A percentile compares a stretch with the other conserved stretches of the same genome.
These are phyloP conservation scores for Campopleginae sp. DNA, from an alignment of 2,888 invertebrate species.

Conservation along the genomic window DNA sequence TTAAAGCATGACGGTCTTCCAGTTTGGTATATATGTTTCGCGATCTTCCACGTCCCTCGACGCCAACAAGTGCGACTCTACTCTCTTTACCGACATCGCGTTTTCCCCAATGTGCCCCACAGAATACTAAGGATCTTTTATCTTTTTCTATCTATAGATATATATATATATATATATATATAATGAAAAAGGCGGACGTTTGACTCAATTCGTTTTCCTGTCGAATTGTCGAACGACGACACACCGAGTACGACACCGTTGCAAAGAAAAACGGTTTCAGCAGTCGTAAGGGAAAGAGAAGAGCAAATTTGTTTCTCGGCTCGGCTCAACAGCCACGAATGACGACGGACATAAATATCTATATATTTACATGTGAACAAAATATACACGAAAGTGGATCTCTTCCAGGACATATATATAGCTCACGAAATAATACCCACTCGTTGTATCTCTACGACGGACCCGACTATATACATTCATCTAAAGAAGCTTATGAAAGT, in stretches of 20 bases:
- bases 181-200: slow-evolving; percentile 35
- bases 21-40: slow-evolving; percentile 67
- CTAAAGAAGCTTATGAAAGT: slow-evolving; percentile 62
- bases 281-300: slow-evolving; percentile 28
- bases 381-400: slow-evolving; percentile 31
- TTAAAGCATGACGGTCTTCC: slow-evolving; percentile 11
- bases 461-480: slow-evolving; percentile 41
- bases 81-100: slow-evolving; percentile 82
- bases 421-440: slow-evolving; percentile 50
- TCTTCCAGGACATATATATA: slow-evolving; percentile 33
- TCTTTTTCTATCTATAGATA: slow-evolving; percentile 17
- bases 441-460: slow-evolving; percentile 44
- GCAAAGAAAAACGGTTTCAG: slow-evolving; percentile 14
- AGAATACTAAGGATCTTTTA: slow-evolving; percentile 78
- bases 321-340: slow-evolving; percentile 55
- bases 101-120: slow-evolving; percentile 73
- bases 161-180: slow-evolving; percentile 4
- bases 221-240: slow-evolving; percentile 49
- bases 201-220: slow-evolving; percentile 54
- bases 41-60: slow-evolving; percentile 77
- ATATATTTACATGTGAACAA: not conserved
- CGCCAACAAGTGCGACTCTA: slow-evolving; percentile 83
- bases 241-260: slow-evolving; percentile 28
- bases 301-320: slow-evolving; percentile 62
- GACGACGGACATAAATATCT: slow-evolving; percentile 3